These are phyloP conservation scores for Hedya salicella DNA, from an alignment of 2,888 invertebrate genomes.

Conservation along the genomic window DNA sequence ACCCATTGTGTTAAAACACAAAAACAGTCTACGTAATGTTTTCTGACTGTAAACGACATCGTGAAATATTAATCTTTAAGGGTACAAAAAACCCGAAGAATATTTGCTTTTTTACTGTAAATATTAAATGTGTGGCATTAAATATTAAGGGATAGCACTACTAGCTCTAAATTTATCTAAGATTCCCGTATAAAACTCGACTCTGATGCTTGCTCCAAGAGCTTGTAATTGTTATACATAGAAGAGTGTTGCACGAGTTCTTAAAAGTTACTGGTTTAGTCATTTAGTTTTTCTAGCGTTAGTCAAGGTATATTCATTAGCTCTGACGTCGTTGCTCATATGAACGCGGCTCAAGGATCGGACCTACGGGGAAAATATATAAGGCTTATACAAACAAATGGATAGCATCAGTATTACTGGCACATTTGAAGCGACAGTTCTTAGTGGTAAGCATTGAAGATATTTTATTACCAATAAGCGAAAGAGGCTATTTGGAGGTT, in stretches of 20 bases:
- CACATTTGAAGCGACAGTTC: constrained; percentile 10
- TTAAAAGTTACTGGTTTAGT: constrained; percentile 4
- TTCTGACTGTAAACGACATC: constrained; percentile 4
- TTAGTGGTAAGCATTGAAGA: not conserved
- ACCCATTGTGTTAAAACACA: not conserved
- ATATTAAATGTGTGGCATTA: not conserved
- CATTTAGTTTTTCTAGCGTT: constrained; percentile 28
- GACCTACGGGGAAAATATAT: constrained; percentile 33
- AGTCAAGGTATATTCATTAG: constrained; percentile 28
- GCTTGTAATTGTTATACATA: not conserved
- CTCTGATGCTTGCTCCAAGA: not conserved
- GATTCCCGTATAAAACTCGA: not conserved
- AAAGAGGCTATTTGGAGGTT: too few species aligned
- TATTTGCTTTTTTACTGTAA: not conserved
- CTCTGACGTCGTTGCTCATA: constrained; percentile 25
- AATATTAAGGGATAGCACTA: not conserved
- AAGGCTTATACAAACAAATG: constrained; percentile 30
- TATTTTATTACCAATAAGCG: not conserved
- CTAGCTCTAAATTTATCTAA: not conserved
- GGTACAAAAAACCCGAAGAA: constrained; percentile 2
- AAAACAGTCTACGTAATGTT: constrained; percentile 4
- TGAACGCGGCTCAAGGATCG: constrained; percentile 35
- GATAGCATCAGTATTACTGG: constrained; percentile 24
- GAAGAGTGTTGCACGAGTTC: not conserved
- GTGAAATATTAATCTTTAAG: not conserved